phyloP scores from a whole-genome alignment of 2,113 vertebrate species.

The Numida meleagris region DNA sequence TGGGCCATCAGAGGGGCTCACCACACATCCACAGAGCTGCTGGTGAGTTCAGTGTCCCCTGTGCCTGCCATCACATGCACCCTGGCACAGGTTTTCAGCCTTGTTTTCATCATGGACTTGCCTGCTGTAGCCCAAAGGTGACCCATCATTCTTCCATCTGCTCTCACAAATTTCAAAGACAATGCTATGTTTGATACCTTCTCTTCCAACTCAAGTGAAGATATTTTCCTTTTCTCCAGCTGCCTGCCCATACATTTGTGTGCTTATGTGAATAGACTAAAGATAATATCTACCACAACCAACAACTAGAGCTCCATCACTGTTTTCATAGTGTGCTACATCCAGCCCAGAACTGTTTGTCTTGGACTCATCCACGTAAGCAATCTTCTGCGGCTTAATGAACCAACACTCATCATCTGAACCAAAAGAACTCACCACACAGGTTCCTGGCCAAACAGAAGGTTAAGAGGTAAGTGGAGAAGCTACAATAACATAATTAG shows the following conservation, averaged over 20 bases:
- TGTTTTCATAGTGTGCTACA: not conserved
- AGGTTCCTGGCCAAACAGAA: not conserved
- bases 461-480: not conserved
- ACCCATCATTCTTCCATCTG: not conserved
- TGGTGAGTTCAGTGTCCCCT: not conserved
- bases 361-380: not conserved
- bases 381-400: not conserved
- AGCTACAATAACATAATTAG: not conserved
- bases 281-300: not conserved
- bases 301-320: not conserved
- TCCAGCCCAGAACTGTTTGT: not conserved
- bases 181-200: not conserved
- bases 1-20: not conserved
- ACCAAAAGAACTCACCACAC: not conserved
- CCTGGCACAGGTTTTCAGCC: not conserved
- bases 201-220: not conserved
- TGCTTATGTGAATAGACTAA: not conserved
- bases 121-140: not conserved
- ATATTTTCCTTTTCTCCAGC: not conserved
- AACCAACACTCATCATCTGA: rapidly evolving
- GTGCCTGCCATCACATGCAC: not conserved
- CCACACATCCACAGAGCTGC: not conserved
- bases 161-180: not conserved
- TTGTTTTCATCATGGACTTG: not conserved
- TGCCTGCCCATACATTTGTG: not conserved